These are phyloP conservation scores for Trachelus iudaicus DNA, from an alignment of 2,888 invertebrate genomes.

Conservation along the genomic window DNA sequence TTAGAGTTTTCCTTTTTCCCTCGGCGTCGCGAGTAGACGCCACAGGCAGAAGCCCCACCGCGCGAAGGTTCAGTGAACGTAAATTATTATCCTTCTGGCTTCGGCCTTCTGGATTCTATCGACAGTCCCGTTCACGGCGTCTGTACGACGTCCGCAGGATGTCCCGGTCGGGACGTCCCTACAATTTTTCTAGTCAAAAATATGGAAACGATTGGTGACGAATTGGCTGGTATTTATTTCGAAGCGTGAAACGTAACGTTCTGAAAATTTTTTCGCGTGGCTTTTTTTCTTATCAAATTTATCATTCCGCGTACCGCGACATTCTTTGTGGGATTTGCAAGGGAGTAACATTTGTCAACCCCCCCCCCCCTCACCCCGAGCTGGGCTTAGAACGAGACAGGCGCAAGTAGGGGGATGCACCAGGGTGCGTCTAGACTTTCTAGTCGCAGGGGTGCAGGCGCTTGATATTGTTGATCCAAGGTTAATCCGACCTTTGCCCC, in stretches of 20 bases:
- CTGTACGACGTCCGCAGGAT: not conserved
- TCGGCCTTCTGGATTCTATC: not conserved
- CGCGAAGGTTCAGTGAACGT: not conserved
- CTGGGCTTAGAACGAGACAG: not conserved
- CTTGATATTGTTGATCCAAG: conserved; percentile 39
- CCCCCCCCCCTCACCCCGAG: too few relatives aligned
- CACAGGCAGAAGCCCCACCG: not conserved
- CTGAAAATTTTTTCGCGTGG: not conserved
- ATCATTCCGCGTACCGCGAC: not conserved
- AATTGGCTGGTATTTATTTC: not conserved
- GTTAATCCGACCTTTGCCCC: conserved; percentile 40
- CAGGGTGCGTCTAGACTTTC: not conserved
- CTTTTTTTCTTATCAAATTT: not conserved
- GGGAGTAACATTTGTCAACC: not conserved
- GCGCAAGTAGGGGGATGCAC: not conserved
- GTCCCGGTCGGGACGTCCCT: not conserved
- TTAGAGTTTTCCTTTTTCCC: conserved; percentile 5
- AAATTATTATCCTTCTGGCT: not conserved
- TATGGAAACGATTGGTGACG: not conserved
- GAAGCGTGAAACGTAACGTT: not conserved
- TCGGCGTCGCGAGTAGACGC: not conserved
- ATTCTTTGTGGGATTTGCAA: not conserved
- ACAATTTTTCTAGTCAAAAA: not conserved
- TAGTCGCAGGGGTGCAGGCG: conserved; percentile 11
- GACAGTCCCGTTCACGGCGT: too few relatives aligned